Evolutionary conservation across 2,113 vertebrate genomes (phyloP).

Genomic region (Athene cunicularia): DNA sequence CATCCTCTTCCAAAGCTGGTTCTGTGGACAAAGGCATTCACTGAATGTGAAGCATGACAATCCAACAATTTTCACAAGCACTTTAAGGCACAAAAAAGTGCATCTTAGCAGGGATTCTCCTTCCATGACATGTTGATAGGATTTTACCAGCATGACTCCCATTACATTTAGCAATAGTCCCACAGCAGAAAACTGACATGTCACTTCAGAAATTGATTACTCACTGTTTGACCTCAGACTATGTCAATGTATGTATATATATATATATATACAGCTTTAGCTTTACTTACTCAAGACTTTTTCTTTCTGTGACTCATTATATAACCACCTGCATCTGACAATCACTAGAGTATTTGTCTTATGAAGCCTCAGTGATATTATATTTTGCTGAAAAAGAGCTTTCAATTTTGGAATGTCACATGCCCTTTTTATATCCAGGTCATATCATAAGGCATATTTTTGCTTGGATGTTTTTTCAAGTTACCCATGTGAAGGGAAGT

Average conservation of each 20-base stretch:
- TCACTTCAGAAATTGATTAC: not conserved
- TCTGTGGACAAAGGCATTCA: not conserved
- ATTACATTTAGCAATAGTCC: not conserved
- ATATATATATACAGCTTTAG: not conserved
- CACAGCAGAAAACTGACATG: not conserved
- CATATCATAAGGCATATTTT: not conserved
- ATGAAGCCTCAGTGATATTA: not conserved
- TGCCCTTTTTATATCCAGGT: not conserved
- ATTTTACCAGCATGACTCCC: not conserved
- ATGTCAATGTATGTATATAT: not conserved
- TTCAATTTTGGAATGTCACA: not conserved
- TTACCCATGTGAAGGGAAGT: not conserved
- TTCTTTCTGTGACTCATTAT: not conserved
- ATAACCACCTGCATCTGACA: not conserved
- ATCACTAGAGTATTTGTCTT: not conserved
- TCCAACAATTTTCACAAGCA: not conserved
- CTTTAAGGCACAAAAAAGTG: not conserved
- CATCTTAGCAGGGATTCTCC: not conserved
- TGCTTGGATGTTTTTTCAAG: not conserved
- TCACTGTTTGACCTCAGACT: slow-evolving; percentile 3
- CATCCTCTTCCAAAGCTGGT: not conserved
- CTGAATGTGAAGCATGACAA: not conserved
- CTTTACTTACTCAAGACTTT: not conserved
- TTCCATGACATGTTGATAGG: not conserved
- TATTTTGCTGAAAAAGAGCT: not conserved